Evolutionary conservation across 2,888 invertebrate species (phyloP).

Genomic region (Neoascia interrupta): DNA sequence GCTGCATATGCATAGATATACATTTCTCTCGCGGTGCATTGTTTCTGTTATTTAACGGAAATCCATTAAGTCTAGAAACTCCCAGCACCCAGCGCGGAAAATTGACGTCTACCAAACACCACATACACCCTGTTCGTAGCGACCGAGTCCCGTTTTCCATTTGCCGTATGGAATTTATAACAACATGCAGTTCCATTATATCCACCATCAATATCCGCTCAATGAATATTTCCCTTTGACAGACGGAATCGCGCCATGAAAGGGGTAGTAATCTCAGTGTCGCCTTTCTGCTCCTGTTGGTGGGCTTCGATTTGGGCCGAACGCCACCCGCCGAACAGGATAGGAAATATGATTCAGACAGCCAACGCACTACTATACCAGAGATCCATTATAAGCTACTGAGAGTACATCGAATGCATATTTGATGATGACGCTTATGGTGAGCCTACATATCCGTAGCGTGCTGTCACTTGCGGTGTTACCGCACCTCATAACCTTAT

Average conservation of each 20-base stretch:
- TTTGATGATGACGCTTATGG: slow-evolving; percentile 13
- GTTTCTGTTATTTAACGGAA: slow-evolving; percentile 66
- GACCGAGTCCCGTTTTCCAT: slow-evolving; percentile 35
- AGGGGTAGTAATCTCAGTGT: background rate
- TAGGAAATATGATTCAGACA: slow-evolving; percentile 37
- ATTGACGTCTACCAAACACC: slow-evolving; percentile 28
- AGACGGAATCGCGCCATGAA: slow-evolving; percentile 22
- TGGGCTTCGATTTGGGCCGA: slow-evolving; percentile 4
- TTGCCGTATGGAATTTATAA: slow-evolving; percentile 59
- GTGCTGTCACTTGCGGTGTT: slow-evolving; percentile 41
- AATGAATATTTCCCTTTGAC: slow-evolving; percentile 69
- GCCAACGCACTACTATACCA: slow-evolving; percentile 1
- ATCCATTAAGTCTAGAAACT: slow-evolving; percentile 61
- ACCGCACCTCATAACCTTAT: slow-evolving; percentile 4
- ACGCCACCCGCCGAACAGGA: slow-evolving; percentile 34
- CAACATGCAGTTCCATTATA: slow-evolving; percentile 66
- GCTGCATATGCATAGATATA: slow-evolving; percentile 1
- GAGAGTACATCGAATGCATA: slow-evolving; percentile 20
- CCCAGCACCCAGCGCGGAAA: slow-evolving; percentile 27
- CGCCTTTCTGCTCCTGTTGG: background rate
- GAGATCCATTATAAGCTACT: slow-evolving; percentile 23
- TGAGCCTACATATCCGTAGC: slow-evolving; percentile 12
- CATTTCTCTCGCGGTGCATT: slow-evolving; percentile 52
- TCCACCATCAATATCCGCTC: slow-evolving; percentile 67
- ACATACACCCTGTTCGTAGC: too few relatives aligned